Percentiles rank a stretch among this genome's conserved stretches.
Conservation (phyloP, 2,113 vertebrate genomes). For the Athene cunicularia region DNA sequence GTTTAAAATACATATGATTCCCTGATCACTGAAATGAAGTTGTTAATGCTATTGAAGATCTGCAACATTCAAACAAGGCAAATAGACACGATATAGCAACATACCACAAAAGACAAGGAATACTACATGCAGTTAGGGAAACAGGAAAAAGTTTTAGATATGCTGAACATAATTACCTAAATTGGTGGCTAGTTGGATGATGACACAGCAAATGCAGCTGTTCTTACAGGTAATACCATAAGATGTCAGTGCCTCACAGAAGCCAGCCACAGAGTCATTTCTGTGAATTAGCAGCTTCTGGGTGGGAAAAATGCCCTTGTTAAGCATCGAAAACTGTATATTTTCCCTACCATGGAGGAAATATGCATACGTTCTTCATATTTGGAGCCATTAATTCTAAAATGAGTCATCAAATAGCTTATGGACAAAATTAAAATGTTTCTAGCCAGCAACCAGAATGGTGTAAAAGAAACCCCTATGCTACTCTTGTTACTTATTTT, state of each 20-base stretch:
- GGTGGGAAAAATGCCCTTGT: background rate
- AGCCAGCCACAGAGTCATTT: background rate
- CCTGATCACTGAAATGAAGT: background rate
- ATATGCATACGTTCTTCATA: slow-evolving; percentile 46
- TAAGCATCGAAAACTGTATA: background rate
- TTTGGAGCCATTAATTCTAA: slow-evolving; percentile 54
- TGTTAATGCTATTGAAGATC: background rate
- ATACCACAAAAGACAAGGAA: background rate
- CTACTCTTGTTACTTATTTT: slow-evolving; percentile 2
- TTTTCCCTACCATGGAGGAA: slow-evolving; percentile 18
- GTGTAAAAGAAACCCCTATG: background rate
- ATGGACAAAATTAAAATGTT: slow-evolving; percentile 29
- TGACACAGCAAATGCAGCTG: background rate
- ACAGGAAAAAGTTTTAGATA: background rate
- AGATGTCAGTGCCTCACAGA: background rate
- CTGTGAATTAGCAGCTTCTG: background rate
- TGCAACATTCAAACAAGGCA: background rate
- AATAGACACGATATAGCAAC: background rate
- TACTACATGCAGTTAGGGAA: background rate
- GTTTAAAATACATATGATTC: background rate
- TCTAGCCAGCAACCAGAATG: background rate
- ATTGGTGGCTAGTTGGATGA: background rate
- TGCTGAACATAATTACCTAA: background rate
- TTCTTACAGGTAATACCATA: background rate
- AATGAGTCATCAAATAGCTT: slow-evolving; percentile 62